These are phyloP conservation scores for Thymelicus sylvestris DNA, from an alignment of 2,888 invertebrate genomes.

Conservation along the genomic window DNA sequence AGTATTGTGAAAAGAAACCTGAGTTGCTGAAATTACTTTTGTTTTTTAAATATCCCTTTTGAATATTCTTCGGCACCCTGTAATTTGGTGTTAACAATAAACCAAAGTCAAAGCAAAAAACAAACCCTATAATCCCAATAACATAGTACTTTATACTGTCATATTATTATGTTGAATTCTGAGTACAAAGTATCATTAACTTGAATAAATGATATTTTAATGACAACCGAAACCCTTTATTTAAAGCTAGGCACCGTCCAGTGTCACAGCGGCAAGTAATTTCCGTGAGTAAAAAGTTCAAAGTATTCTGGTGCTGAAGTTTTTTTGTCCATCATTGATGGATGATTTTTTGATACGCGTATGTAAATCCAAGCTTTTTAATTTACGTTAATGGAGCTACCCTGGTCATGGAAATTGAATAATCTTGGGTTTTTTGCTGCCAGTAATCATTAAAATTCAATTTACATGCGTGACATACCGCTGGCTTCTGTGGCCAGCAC, in stretches of 20 bases:
- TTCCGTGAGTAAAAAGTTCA: conserved; percentile 10
- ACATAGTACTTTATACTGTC: neutral
- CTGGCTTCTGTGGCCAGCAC: neutral
- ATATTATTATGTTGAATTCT: neutral
- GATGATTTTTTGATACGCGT: conserved; percentile 33
- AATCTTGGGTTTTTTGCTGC: conserved; percentile 25
- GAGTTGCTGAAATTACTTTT: too few relatives aligned
- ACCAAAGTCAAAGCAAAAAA: neutral
- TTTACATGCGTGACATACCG: conserved; percentile 31
- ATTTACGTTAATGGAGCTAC: conserved; percentile 34
- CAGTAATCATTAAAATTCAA: conserved; percentile 40
- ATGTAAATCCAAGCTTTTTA: conserved; percentile 32
- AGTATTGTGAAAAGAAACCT: too few relatives aligned
- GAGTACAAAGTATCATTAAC: conserved; percentile 10
- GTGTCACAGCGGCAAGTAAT: conserved; percentile 8
- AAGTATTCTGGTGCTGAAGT: conserved; percentile 3
- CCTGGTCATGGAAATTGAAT: conserved; percentile 27
- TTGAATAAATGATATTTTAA: conserved; percentile 19
- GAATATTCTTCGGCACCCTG: neutral
- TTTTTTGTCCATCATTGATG: conserved; percentile 20
- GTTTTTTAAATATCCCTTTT: too few relatives aligned
- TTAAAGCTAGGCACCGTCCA: conserved; percentile 8
- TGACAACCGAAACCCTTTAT: conserved; percentile 17
- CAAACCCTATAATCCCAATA: neutral
- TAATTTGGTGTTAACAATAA: neutral